These are phyloP conservation scores for Axis porcinus DNA, from an alignment of 2,113 vertebrate species.

Conservation along the genomic window DNA sequence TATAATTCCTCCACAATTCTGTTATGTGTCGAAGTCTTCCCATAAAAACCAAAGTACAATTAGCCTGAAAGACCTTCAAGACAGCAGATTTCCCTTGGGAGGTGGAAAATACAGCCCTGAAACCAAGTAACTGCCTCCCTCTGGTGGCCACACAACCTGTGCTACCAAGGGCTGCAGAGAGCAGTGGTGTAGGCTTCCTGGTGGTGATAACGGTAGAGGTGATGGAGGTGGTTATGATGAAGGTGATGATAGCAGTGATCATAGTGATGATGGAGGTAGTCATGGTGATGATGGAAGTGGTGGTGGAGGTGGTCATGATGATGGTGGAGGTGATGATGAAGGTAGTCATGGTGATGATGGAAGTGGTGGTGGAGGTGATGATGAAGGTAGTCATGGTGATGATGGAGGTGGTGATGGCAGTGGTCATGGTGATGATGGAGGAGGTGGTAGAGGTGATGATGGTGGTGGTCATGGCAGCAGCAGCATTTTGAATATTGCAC, in stretches of 20 bases:
- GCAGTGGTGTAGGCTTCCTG: fast-evolving
- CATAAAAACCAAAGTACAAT: neutral
- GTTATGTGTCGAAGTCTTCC: neutral
- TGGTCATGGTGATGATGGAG: neutral
- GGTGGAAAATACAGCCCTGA: neutral
- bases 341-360: too few relatives aligned
- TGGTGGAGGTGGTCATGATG: neutral
- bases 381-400: neutral
- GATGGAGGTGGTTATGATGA: too few relatives aligned
- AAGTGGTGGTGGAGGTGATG: too few relatives aligned
- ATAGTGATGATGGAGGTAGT: neutral
- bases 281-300: neutral
- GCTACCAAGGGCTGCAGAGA: neutral
- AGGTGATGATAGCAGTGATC: neutral
- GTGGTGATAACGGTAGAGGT: neutral
- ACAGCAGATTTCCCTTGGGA: neutral
- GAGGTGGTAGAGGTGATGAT: neutral
- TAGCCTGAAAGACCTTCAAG: neutral
- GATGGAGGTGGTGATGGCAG: neutral
- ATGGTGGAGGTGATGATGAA: neutral
- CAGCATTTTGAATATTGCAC: neutral
- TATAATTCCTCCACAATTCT: neutral
- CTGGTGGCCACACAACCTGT: slow-evolving; percentile 2
- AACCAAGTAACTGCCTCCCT: neutral
- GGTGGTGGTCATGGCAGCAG: neutral